Evolutionary conservation across 2,797 vertebrate genomes (phyloP).

Genomic region (Allenopithecus nigroviridis): DNA sequence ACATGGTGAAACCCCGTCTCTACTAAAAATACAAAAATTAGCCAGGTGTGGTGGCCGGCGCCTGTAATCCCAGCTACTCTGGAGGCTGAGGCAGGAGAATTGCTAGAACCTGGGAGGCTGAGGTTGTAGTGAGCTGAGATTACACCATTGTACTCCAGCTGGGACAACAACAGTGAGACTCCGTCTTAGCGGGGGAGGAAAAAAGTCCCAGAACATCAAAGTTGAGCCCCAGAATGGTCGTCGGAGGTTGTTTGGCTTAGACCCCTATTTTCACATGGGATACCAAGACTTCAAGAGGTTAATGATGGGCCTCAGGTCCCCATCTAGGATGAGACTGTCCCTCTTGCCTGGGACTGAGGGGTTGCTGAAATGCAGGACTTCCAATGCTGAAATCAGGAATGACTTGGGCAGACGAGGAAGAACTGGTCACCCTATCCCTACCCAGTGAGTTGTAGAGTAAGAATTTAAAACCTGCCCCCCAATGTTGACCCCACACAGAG

Average conservation of each 20-base stretch:
- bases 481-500: background rate
- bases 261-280: background rate
- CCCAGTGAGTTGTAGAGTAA: background rate
- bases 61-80: background rate
- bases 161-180: background rate
- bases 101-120: background rate
- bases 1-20: background rate
- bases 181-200: background rate
- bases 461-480: background rate
- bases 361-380: background rate
- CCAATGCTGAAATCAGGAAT: background rate
- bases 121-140: background rate
- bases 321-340: background rate
- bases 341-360: background rate
- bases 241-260: background rate
- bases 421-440: background rate
- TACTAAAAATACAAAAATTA: background rate
- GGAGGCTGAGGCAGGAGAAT: background rate
- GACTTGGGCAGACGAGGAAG: background rate
- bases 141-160: background rate
- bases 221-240: background rate
- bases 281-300: background rate
- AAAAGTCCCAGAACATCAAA: background rate
- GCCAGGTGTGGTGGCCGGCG: fast-evolving
- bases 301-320: background rate